Conservation (phyloP, 2,113 vertebrate species). For the Patagioenas fasciata region DNA sequence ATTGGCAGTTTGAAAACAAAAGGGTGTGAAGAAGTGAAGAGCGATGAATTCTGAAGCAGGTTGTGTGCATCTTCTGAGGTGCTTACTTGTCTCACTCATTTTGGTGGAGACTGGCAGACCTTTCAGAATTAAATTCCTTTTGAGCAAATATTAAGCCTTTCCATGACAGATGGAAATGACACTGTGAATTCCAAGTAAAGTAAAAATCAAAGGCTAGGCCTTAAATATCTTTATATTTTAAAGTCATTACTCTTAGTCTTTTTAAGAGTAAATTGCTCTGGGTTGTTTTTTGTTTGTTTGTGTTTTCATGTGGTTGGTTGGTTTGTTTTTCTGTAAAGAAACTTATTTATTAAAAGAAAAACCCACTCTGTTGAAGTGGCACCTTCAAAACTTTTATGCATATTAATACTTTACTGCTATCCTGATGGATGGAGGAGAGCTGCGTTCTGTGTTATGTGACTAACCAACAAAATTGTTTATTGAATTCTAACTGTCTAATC, state of each 20-base stretch:
- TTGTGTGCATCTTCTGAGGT: background rate
- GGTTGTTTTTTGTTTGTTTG: background rate
- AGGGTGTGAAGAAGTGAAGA: background rate
- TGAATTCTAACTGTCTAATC: background rate
- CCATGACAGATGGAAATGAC: background rate
- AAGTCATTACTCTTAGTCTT: background rate
- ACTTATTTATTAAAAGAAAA: background rate
- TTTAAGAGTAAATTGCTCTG: background rate
- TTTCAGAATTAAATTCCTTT: background rate
- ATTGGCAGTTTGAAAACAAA: background rate
- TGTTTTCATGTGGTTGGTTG: too few relatives aligned
- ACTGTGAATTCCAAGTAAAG: background rate
- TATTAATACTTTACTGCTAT: background rate
- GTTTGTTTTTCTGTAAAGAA: background rate
- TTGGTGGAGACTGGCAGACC: fast-evolving
- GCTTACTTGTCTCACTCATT: background rate
- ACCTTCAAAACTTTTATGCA: background rate
- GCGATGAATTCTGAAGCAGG: background rate
- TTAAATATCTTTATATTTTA: background rate
- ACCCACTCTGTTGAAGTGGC: fast-evolving
- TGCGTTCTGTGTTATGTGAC: background rate
- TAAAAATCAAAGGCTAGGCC: background rate
- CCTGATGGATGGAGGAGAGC: background rate
- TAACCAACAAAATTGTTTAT: background rate
- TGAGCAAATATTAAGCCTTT: background rate